These are phyloP conservation scores for Mergus octosetaceus DNA, from an alignment of 2,797 vertebrate species.

Conservation along the genomic window DNA sequence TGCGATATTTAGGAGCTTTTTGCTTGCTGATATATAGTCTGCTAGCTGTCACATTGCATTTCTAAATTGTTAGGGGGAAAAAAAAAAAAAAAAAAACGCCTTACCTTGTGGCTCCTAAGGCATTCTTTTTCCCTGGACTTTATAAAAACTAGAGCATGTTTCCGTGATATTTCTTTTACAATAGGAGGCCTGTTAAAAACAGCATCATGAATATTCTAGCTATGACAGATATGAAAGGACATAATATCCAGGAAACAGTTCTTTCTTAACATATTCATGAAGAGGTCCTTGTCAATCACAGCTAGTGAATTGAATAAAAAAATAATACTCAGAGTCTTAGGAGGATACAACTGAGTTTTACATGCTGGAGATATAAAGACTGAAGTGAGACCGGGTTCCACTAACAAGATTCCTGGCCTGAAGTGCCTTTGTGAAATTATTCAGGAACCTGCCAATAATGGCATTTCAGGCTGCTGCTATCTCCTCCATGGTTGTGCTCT, in stretches of 20 bases:
- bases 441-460: conserved; percentile 59
- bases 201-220: conserved; percentile 74
- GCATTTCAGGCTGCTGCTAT: conserved; percentile 56
- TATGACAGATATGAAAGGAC: conserved; percentile 72
- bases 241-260: conserved; percentile 66
- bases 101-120: conserved; percentile 42
- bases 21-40: conserved; percentile 58
- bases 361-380: conserved; percentile 50
- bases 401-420: conserved; percentile 64
- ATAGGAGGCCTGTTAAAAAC: conserved; percentile 65
- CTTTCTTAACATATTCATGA: conserved; percentile 59
- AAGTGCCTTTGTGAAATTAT: conserved; percentile 63
- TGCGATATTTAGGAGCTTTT: conserved; percentile 20
- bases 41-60: conserved; percentile 69
- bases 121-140: conserved; percentile 65
- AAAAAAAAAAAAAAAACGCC: background rate
- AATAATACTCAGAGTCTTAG: conserved; percentile 36
- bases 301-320: conserved; percentile 67
- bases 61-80: conserved; percentile 60
- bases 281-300: conserved; percentile 71
- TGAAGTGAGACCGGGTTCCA: conserved; percentile 25
- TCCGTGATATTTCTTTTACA: conserved; percentile 49
- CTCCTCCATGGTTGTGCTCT: conserved; percentile 11
- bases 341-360: conserved; percentile 61
- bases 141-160: conserved; percentile 57